Evolutionary conservation across 2,888 invertebrate species (phyloP).

Genomic region (Punctoribates punctum): DNA sequence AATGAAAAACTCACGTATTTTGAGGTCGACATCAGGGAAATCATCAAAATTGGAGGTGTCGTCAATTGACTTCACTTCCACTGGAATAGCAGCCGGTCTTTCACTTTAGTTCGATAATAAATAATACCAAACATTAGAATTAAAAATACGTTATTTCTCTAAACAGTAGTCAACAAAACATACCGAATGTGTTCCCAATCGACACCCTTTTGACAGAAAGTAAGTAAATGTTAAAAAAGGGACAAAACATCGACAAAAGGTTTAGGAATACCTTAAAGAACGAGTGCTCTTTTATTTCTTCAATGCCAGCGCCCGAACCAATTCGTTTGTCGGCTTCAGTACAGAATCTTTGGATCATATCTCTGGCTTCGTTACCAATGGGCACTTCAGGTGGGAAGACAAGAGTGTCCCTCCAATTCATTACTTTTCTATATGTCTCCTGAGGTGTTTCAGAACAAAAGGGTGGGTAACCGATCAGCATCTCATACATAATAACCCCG

Average conservation of each 20-base stretch:
- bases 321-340: constrained; percentile 90
- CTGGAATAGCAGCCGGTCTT: constrained; percentile 94
- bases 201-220: constrained; percentile 60
- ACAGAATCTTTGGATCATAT: constrained; percentile 89
- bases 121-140: constrained; percentile 2
- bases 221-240: background rate
- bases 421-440: constrained; percentile 93
- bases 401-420: constrained; percentile 98
- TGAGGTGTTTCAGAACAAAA: constrained; percentile 99
- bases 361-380: constrained; percentile 94
- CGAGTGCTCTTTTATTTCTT: constrained; percentile 81
- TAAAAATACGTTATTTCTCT: too few species aligned
- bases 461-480: constrained; percentile 98
- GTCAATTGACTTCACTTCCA: constrained; percentile 96
- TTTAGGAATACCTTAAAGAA: constrained; percentile 66
- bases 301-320: constrained; percentile 82
- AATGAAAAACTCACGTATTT: constrained; percentile 77
- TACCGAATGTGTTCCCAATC: constrained; percentile 97
- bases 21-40: constrained; percentile 97
- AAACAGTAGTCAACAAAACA: background rate
- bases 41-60: constrained; percentile 99
- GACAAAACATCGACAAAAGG: background rate
- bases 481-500: constrained; percentile 99
- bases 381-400: constrained; percentile 99
- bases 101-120: constrained; percentile 58